Evolutionary conservation across 2,113 vertebrate species (phyloP).

Genomic region (Hippocampus zosterae): DNA sequence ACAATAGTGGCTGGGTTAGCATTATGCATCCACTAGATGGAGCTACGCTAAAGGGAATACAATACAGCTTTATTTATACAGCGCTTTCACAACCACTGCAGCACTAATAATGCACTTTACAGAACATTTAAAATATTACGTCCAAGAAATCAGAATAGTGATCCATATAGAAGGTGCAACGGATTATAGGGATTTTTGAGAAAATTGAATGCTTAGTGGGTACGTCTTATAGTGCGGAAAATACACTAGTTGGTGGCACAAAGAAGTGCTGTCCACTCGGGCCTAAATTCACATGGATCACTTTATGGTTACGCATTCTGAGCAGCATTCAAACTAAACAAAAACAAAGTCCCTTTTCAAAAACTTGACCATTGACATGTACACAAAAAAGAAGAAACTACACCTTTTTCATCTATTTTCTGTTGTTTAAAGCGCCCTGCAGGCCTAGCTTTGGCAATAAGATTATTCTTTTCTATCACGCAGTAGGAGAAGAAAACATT

Average conservation of each 20-base stretch:
- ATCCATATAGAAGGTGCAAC: too few relatives aligned
- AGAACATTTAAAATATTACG: too few relatives aligned
- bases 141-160: too few relatives aligned
- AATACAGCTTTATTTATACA: too few relatives aligned
- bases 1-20: too few relatives aligned
- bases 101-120: too few relatives aligned
- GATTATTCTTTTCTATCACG: slow-evolving; percentile 7
- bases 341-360: neutral
- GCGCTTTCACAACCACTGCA: too few relatives aligned
- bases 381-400: neutral
- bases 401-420: neutral
- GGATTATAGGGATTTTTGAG: too few relatives aligned
- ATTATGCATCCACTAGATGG: too few relatives aligned
- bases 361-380: slow-evolving; percentile 4
- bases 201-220: too few relatives aligned
- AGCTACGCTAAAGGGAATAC: too few relatives aligned
- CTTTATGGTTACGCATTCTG: neutral
- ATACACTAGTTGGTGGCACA: neutral
- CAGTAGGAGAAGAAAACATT: slow-evolving; percentile 18
- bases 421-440: neutral
- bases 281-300: neutral
- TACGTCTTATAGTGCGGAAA: too few relatives aligned
- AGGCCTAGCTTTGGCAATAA: slow-evolving; percentile 11
- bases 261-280: neutral
- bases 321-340: neutral